phyloP scores from a whole-genome alignment of 2,888 invertebrate genomes.

The Chrysodeixis includens region DNA sequence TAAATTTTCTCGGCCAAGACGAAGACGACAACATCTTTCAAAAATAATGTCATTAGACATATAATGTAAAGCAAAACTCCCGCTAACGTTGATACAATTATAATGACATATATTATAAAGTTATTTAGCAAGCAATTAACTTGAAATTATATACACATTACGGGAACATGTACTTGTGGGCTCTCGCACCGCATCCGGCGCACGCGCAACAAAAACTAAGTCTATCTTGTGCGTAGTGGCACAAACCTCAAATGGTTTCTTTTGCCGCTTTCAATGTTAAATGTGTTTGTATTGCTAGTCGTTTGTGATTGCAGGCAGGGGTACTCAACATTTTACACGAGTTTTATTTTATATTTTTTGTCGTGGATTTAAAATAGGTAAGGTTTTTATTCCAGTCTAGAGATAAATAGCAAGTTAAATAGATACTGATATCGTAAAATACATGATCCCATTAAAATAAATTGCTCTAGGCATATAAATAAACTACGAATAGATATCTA shows the following conservation, averaged over 20 bases:
- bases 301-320: constrained; percentile 62
- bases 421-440: neutral
- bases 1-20: constrained; percentile 28
- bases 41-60: constrained; percentile 47
- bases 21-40: constrained; percentile 19
- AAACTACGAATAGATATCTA: constrained; percentile 21
- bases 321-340: constrained; percentile 67
- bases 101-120: constrained; percentile 73
- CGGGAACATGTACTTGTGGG: constrained; percentile 43
- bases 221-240: constrained; percentile 63
- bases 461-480: constrained; percentile 22
- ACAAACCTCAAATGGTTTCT: constrained; percentile 84
- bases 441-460: constrained; percentile 33
- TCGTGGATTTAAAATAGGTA: neutral
- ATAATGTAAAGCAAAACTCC: constrained; percentile 42
- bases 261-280: constrained; percentile 74
- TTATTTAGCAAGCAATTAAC: constrained; percentile 75
- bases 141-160: constrained; percentile 78
- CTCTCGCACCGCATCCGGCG: constrained; percentile 80
- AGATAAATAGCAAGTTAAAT: neutral
- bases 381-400: neutral
- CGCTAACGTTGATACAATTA: constrained; percentile 66
- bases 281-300: constrained; percentile 75
- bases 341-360: constrained; percentile 5
- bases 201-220: constrained; percentile 78